Evolutionary conservation across 2,888 invertebrate species (phyloP).

Genomic region (Beris morrisii): DNA sequence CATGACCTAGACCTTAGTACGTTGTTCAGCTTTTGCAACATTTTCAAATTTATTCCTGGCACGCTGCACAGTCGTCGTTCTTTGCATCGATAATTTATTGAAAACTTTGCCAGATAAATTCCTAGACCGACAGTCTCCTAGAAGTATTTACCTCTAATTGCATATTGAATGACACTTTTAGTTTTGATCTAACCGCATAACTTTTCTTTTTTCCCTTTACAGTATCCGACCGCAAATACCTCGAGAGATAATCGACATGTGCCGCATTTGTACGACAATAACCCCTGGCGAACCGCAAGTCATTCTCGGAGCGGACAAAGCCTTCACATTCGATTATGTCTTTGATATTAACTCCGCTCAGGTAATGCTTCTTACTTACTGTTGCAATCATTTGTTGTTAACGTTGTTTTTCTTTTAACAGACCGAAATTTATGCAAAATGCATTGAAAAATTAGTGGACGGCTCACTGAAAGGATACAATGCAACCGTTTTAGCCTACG

Average conservation of each 20-base stretch:
- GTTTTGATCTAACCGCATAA: constrained; percentile 7
- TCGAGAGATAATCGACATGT: constrained; percentile 91
- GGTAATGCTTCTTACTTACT: constrained; percentile 49
- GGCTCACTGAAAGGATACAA: constrained; percentile 96
- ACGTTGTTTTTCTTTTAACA: constrained; percentile 31
- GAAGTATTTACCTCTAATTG: too few relatives aligned
- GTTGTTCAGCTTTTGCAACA: too few relatives aligned
- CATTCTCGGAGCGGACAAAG: constrained; percentile 88
- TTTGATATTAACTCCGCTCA: constrained; percentile 81
- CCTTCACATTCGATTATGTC: constrained; percentile 95
- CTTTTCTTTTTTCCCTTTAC: constrained; percentile 45
- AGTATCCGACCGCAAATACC: constrained; percentile 95
- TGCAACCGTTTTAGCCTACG: constrained; percentile 96
- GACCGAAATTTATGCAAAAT: constrained; percentile 74
- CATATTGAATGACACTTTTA: constrained; percentile 7
- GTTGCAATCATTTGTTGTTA: background rate
- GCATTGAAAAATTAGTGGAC: constrained; percentile 84
- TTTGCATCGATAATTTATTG: too few relatives aligned
- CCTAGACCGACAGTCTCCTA: too few relatives aligned
- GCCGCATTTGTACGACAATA: constrained; percentile 88
- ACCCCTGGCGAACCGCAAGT: constrained; percentile 90
- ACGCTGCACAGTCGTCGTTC: too few relatives aligned
- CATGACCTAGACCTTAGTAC: too few relatives aligned
- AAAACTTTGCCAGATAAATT: too few relatives aligned
- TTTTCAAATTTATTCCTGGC: too few relatives aligned